phyloP scores from a whole-genome alignment of 2,113 vertebrate species.

The Larimichthys polyactis region DNA sequence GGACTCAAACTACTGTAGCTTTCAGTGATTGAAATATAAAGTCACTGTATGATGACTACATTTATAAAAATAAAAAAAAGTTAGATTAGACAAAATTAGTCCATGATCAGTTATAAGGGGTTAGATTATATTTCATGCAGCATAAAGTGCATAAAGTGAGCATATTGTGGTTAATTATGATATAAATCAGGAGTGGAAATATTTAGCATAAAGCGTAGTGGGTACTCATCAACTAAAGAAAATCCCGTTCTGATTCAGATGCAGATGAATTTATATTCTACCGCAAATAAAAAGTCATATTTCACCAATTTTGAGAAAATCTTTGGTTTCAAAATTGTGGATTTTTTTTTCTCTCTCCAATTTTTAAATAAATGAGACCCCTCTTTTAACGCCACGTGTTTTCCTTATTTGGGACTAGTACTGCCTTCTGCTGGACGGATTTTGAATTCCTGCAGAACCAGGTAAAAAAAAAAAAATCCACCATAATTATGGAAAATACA shows the following conservation, averaged over 20 bases:
- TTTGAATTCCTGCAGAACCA: conserved; percentile 9
- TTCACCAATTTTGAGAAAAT: neutral
- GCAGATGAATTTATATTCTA: neutral
- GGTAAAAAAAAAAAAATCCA: conserved; percentile 21
- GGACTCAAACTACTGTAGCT: too few species aligned
- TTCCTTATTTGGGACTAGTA: neutral
- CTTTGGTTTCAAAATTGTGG: neutral
- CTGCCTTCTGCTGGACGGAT: conserved; percentile 43
- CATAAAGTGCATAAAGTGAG: neutral
- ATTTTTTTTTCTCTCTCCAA: neutral
- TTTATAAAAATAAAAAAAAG: neutral
- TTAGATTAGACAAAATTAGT: neutral
- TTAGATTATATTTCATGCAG: neutral
- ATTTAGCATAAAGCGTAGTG: neutral
- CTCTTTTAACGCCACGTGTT: too few species aligned
- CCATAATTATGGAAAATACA: neutral
- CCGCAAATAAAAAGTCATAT: neutral
- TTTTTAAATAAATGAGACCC: neutral
- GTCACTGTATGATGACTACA: neutral
- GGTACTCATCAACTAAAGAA: neutral
- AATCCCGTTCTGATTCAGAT: neutral
- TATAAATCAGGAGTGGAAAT: neutral
- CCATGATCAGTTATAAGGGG: neutral
- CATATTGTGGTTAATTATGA: neutral
- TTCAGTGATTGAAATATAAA: neutral